phyloP scores from a whole-genome alignment of 2,888 invertebrate species.

The Ferdinandea cuprea region DNA sequence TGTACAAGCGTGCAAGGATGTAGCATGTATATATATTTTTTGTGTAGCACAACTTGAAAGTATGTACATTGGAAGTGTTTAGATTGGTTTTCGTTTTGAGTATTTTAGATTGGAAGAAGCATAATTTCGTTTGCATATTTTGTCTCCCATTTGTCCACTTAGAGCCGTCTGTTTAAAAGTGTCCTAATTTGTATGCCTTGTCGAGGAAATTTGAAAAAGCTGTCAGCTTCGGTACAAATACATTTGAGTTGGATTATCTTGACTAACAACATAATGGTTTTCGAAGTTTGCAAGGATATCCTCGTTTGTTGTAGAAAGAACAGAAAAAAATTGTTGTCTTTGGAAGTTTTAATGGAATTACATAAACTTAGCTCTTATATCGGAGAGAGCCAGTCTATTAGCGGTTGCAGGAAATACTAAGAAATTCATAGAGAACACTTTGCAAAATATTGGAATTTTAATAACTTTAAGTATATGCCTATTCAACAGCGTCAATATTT shows the following conservation, averaged over 20 bases:
- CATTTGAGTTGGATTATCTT: neutral
- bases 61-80: neutral
- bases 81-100: neutral
- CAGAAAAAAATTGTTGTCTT: no score
- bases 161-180: neutral
- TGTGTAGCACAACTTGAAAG: neutral
- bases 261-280: neutral
- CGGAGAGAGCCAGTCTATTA: no score
- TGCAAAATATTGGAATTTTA: no score
- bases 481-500: no score
- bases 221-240: neutral
- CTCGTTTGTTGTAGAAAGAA: no score
- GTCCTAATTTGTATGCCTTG: neutral
- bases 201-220: neutral
- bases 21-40: neutral
- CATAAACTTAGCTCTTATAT: no score
- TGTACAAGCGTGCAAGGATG: neutral
- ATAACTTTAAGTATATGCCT: no score
- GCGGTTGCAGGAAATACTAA: no score
- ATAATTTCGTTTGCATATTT: slow-evolving; percentile 20
- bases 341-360: no score
- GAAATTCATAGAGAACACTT: no score
- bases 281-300: no score
- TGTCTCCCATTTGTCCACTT: neutral
- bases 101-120: neutral